Conservation (phyloP, 1,140 invertebrate species). For the Thaumetopoea pityocampa region DNA sequence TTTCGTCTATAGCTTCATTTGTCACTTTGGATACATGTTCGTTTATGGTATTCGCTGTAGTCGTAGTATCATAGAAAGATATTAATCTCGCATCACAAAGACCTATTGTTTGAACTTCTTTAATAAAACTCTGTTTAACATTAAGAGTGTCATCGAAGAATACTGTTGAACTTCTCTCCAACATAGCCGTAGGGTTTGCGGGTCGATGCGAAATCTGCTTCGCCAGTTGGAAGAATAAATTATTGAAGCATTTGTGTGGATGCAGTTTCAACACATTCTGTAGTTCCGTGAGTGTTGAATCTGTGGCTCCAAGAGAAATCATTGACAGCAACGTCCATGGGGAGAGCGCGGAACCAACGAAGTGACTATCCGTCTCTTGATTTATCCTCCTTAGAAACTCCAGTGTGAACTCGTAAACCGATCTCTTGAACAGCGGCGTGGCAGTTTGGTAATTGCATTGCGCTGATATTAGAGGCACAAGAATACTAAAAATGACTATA, state of each 20-base stretch:
- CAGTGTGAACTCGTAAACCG: constrained; percentile 48
- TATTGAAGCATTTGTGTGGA: constrained; percentile 48
- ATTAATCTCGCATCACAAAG: constrained; percentile 31
- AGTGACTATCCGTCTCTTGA: constrained; percentile 56
- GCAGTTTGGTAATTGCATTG: constrained; percentile 41
- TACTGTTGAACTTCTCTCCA: constrained; percentile 38
- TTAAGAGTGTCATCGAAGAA: constrained; percentile 31
- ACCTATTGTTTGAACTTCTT: constrained; percentile 17
- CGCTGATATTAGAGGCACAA: constrained; percentile 22
- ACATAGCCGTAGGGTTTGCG: constrained; percentile 9
- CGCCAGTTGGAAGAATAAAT: constrained; percentile 38
- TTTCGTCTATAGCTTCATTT: constrained; percentile 40
- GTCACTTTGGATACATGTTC: constrained; percentile 40
- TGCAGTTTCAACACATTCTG: constrained; percentile 49
- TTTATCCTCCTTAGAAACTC: constrained; percentile 39
- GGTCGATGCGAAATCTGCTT: constrained; percentile 6
- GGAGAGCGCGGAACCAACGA: constrained; percentile 64
- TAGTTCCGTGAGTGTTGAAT: constrained; percentile 55
- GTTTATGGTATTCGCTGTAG: constrained; percentile 35
- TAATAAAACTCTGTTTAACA: constrained; percentile 27
- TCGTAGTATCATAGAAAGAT: constrained; percentile 26
- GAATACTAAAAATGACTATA: too few relatives aligned
- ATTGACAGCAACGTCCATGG: constrained; percentile 66
- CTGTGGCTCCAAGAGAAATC: constrained; percentile 63
- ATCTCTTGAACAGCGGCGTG: constrained; percentile 26